These are phyloP conservation scores for Bimastos eiseni DNA, from an alignment of 2,888 invertebrate species.

Conservation along the genomic window DNA sequence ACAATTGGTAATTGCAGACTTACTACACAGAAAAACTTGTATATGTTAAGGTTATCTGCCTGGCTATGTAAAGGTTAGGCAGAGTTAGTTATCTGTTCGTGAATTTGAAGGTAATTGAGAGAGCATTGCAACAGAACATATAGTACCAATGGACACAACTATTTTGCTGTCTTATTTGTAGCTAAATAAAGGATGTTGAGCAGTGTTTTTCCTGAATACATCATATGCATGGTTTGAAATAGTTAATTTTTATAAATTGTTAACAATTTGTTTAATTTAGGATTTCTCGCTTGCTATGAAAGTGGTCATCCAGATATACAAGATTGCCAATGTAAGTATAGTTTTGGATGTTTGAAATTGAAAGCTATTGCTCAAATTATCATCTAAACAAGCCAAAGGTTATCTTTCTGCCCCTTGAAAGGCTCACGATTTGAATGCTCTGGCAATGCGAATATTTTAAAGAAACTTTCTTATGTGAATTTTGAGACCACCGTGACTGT, in stretches of 20 bases:
- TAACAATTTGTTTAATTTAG: not conserved
- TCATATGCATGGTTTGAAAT: not conserved
- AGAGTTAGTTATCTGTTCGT: not conserved
- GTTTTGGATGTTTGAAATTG: not conserved
- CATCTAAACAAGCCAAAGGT: no score
- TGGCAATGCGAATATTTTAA: no score
- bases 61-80: not conserved
- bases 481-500: no score
- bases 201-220: not conserved
- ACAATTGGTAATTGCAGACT: no score
- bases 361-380: not conserved
- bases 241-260: not conserved
- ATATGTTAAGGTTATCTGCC: not conserved
- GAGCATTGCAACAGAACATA: not conserved
- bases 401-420: no score
- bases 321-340: slow-evolving; percentile 22
- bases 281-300: slow-evolving; percentile 16
- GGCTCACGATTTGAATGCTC: no score
- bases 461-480: no score
- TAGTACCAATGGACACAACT: not conserved
- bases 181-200: not conserved
- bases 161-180: not conserved
- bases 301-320: slow-evolving; percentile 22
- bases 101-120: not conserved
- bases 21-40: not conserved